Base-by-base conservation (phyloP, 2,888 invertebrate species). In the Eupithecia dodoneata region DNA sequence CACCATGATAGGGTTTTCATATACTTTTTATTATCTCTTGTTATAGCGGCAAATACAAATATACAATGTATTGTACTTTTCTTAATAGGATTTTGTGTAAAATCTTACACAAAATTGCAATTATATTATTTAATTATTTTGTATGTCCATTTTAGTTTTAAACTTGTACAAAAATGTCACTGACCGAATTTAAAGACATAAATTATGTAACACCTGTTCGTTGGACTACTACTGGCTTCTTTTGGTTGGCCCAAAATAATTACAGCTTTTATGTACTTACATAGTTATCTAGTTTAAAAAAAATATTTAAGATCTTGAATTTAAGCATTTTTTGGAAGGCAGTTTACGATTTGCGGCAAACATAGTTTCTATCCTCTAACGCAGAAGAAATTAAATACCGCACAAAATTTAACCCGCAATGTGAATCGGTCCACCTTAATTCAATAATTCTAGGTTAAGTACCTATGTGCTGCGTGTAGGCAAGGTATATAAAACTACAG, bases 81-180 rank as follows among this genome's bases (percentile, higher is more conserved):
- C 67, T 41, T 69, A 44, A n/a, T 69, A 42, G 6, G 44, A 3
- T 69, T n/a, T 45, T 69, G 5, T 7, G 18, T 63, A 30, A 63
- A 44, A n/a, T 69, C 44, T 44, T 15, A 44, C 30, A 44, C 67
- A 9, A 44, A 42, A 66, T 69, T 69, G 67, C 44, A 69, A 45
- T n/a, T n/a, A 67, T 18, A 3, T 67, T 67, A 44, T 67, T 67
- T 45, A 45, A 69, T 45, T 30, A 63, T 63, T 59, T 30, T 63
- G 30, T 63, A 30, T 69, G 67, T 10, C 67, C 67, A 45, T 69
- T 69, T 69, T n/a, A 44, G 67, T n/a, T 44, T 41, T 10, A 45
- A 44, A 18, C n/a, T 42, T 63, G 63, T 63, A 63, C 63, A 63
- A 13, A 69, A 15, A 69, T 69, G 67, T 69, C n/a, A n/a, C 10